Conservation (phyloP, 1,140 invertebrate genomes). For the Diprion similis region DNA sequence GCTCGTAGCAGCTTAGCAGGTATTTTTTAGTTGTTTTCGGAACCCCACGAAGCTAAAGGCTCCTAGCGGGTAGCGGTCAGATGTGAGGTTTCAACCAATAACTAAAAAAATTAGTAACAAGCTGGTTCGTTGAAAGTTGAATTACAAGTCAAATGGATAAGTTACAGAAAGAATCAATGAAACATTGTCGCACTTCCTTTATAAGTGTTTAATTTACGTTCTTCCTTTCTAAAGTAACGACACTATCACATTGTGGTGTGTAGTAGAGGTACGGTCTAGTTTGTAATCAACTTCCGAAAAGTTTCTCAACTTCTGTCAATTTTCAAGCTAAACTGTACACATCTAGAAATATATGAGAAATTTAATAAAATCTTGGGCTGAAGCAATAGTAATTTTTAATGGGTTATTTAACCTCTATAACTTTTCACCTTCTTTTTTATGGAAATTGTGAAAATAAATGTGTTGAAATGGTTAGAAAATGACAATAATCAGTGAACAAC, state of each 20-base stretch:
- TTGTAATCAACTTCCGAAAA: not conserved
- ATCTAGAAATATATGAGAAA: too few relatives aligned
- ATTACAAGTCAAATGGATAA: conserved; percentile 30
- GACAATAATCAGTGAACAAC: too few relatives aligned
- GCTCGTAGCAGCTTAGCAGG: too few relatives aligned
- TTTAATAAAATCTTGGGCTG: too few relatives aligned
- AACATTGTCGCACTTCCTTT: not conserved
- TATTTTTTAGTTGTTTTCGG: too few relatives aligned
- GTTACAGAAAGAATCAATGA: conserved; percentile 8
- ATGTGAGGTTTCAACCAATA: not conserved
- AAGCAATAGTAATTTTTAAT: too few relatives aligned
- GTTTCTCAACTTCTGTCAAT: not conserved
- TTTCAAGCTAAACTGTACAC: not conserved
- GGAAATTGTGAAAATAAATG: too few relatives aligned
- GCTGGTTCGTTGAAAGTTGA: not conserved
- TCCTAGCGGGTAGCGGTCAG: not conserved
- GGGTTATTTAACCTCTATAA: too few relatives aligned
- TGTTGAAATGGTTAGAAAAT: too few relatives aligned
- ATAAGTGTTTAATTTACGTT: not conserved
- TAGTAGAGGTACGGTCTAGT: not conserved
- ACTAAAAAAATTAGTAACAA: not conserved
- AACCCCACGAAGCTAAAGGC: not conserved
- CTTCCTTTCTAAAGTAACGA: not conserved
- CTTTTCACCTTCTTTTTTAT: too few relatives aligned
- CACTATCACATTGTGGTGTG: not conserved